phyloP scores from a whole-genome alignment of 2,888 invertebrate species.

The Linnaemya tessellans region DNA sequence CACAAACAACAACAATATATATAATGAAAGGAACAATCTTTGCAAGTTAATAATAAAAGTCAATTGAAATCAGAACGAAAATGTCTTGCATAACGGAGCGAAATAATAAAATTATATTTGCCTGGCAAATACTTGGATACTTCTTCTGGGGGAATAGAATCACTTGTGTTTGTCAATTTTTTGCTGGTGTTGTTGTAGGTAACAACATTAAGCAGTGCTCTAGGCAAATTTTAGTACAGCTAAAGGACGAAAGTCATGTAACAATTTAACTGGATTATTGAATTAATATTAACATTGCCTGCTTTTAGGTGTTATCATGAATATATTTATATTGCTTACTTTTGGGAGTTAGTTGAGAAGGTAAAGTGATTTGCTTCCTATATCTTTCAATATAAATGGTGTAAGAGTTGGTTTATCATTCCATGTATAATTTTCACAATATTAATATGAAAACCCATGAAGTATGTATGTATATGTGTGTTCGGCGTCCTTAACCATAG shows the following conservation, averaged over 20 bases:
- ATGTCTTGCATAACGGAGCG: slow-evolving; percentile 22
- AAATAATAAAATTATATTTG: slow-evolving; percentile 56
- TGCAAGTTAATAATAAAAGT: slow-evolving; percentile 33
- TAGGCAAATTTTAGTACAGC: background rate
- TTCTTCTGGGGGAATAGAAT: background rate
- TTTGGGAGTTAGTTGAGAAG: background rate
- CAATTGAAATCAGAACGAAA: slow-evolving; percentile 45
- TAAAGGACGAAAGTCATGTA: background rate
- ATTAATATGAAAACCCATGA: too few species aligned
- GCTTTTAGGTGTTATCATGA: background rate
- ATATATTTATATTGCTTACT: background rate
- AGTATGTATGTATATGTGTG: too few species aligned
- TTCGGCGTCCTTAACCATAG: too few species aligned
- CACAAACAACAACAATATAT: slow-evolving; percentile 13
- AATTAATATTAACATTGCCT: slow-evolving; percentile 2
- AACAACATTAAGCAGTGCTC: background rate
- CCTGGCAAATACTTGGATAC: slow-evolving; percentile 31
- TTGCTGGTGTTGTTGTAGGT: background rate
- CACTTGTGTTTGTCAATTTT: background rate
- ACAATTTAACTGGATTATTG: background rate
- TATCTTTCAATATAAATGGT: too few species aligned
- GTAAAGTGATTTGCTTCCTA: too few species aligned
- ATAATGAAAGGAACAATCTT: slow-evolving; percentile 11
- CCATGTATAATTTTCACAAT: too few species aligned
- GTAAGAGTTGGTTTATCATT: too few species aligned